phyloP scores from a whole-genome alignment of 2,888 invertebrate genomes.

The Pogonocherus hispidulus region DNA sequence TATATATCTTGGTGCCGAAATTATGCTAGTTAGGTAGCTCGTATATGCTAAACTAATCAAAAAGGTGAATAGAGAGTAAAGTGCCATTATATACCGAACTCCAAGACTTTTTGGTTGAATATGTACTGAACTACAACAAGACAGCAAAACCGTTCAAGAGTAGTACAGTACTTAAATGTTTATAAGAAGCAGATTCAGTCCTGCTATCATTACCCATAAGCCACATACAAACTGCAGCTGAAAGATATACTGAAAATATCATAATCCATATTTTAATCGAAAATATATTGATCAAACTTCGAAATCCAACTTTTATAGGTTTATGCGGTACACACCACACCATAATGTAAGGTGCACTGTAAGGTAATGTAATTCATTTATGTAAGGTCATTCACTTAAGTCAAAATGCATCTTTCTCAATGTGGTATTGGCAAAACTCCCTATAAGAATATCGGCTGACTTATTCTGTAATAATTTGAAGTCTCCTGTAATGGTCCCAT shows the following conservation, averaged over 20 bases:
- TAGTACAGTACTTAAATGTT: constrained; percentile 11
- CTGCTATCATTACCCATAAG: constrained; percentile 1
- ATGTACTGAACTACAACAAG: not conserved
- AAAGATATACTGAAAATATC: not conserved
- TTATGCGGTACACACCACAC: constrained; percentile 37
- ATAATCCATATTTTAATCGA: not conserved
- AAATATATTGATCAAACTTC: constrained; percentile 25
- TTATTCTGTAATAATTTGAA: constrained; percentile 24
- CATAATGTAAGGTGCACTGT: constrained; percentile 21
- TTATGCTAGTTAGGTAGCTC: constrained; percentile 33
- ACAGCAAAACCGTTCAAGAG: constrained; percentile 4
- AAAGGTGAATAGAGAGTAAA: constrained; percentile 30
- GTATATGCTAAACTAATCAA: constrained; percentile 10
- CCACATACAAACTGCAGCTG: constrained; percentile 25
- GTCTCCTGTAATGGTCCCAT: not conserved
- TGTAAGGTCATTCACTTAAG: too few species aligned
- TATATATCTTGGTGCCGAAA: constrained; percentile 22
- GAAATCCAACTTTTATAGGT: constrained; percentile 20
- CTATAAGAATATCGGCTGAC: constrained; percentile 33
- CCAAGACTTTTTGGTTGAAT: too few species aligned
- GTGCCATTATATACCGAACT: too few species aligned
- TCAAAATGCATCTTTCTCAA: constrained; percentile 8
- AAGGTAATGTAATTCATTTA: too few species aligned
- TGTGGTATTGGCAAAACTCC: constrained; percentile 33
- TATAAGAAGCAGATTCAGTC: constrained; percentile 25